Evolutionary conservation across 2,888 invertebrate genomes (phyloP), one percentile per base, ranked within the genome.

Genomic region (Drosophila ustulata): DNA sequence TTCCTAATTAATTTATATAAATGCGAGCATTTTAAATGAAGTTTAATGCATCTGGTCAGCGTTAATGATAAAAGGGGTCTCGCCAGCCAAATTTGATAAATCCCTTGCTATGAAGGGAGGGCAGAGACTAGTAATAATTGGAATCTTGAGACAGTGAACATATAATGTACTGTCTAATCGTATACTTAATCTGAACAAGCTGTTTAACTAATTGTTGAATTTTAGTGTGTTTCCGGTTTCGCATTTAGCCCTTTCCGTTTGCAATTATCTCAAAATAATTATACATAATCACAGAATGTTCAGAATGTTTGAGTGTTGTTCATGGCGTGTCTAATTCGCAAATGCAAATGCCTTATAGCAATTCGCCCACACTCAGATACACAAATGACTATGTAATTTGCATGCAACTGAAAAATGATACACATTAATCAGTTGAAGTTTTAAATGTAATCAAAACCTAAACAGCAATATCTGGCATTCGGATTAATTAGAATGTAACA

Each of bases 401-500:
- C 56, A 66, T 64, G 32, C 50, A 59, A 8, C 49, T 78, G 62
- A 76, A 74, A 75, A 81, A 85, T 82, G 37, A 57, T 56, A n/a
- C 30, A 32, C 56, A 88, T 76, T 56, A 88, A 79, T 88, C 77
- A 70, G 75, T 58, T 69, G 39, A 47, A 51, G 56, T 64, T 59
- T 62, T 57, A 57, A 70, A 67, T 74, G 71, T 74, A 88, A 85
- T 85, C 82, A 72, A 76, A 82, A 57, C 11, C 47, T 65, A 55
- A 69, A 34, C 68, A 70, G 39, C 51, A 55, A 39, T 52, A 55
- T 49, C 57, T 47, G 37, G 23, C 46, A 68, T 26, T 30, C 46
- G 62, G 73, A 80, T 88, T 85, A 86, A 85, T 86, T 88, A 78
- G 68, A 76, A 59, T 75, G 69, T 69, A 69, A 65, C 72, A 82